Evolutionary conservation across 1,140 invertebrate species (phyloP).

Genomic region (Drosophila neocordata): DNA sequence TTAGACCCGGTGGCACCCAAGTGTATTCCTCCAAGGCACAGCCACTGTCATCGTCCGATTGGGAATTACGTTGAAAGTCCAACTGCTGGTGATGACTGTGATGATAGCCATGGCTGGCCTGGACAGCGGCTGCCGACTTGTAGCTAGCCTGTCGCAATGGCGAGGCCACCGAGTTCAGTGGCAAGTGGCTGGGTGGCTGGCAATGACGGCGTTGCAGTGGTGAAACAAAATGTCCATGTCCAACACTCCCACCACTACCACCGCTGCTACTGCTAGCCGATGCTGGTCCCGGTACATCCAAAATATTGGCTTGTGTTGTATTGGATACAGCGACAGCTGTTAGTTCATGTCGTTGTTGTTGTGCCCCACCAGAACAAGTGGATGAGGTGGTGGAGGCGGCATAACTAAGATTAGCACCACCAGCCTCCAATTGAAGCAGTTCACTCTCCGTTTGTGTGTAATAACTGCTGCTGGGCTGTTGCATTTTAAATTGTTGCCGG

Average conservation of each 20-base stretch:
- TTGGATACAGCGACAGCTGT: conserved; percentile 19
- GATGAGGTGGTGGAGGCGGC: conserved; percentile 41
- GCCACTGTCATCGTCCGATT: conserved; percentile 98
- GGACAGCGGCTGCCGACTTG: conserved; percentile 59
- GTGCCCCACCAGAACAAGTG: conserved; percentile 10
- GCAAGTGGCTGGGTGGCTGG: conserved; percentile 74
- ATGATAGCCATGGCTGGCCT: conserved; percentile 53
- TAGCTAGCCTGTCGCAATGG: conserved; percentile 75
- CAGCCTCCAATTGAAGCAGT: conserved; percentile 73
- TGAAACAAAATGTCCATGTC: conserved; percentile 67
- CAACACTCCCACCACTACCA: conserved; percentile 54
- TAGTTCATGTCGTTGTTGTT: conserved; percentile 22
- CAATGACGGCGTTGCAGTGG: conserved; percentile 76
- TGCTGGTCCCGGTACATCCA: conserved; percentile 48
- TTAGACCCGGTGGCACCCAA: conserved; percentile 97
- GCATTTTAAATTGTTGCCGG: conserved; percentile 58
- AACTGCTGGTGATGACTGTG: conserved; percentile 83
- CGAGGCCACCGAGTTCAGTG: conserved; percentile 73
- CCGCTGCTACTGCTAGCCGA: conserved; percentile 45
- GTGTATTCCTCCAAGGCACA: conserved; percentile 99
- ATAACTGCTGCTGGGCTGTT: conserved; percentile 77
- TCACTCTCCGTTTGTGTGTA: conserved; percentile 81
- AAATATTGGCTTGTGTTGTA: conserved; percentile 50
- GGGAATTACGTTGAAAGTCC: conserved; percentile 93
- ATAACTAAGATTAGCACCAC: conserved; percentile 45